Conservation (phyloP, 37 sponge, comb jelly and placozoan species). For the Mnemiopsis leidyi region DNA sequence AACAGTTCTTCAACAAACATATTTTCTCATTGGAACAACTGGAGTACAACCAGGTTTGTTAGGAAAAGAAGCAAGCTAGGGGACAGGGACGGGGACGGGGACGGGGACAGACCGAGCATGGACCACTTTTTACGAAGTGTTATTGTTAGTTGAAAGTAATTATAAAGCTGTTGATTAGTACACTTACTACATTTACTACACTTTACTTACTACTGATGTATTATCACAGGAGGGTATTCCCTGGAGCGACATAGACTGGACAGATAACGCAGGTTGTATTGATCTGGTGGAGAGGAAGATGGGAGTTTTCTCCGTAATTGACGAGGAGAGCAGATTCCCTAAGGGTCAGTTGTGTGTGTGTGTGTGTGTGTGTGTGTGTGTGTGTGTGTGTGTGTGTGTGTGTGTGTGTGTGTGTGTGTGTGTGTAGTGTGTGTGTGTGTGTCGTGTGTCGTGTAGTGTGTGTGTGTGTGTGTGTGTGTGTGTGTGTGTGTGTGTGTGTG, state of each 20-base stretch:
- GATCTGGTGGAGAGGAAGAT: conserved; percentile 96
- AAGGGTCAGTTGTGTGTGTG: conserved; percentile 79
- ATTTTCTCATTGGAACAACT: conserved; percentile 99
- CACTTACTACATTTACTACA: no score
- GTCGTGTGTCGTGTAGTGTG: no score
- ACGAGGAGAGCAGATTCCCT: conserved; percentile 98
- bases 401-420: no score
- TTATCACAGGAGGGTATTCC: conserved; percentile 96
- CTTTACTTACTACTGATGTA: no score
- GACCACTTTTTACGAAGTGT: neutral
- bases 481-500: no score
- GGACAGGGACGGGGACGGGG: no score
- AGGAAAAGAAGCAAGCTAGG: no score
- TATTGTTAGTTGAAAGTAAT: neutral
- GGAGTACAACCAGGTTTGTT: conserved; percentile 90
- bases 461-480: no score
- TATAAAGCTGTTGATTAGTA: neutral
- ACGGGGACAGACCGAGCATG: no score
- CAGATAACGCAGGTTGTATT: conserved; percentile 95
- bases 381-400: no score
- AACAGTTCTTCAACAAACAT: conserved; percentile 99
- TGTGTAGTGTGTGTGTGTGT: no score
- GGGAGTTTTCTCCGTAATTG: conserved; percentile 88
- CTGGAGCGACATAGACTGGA: conserved; percentile 99
- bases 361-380: no score